Conservation (phyloP, 2,888 invertebrate genomes). For the Tachina lurida region DNA sequence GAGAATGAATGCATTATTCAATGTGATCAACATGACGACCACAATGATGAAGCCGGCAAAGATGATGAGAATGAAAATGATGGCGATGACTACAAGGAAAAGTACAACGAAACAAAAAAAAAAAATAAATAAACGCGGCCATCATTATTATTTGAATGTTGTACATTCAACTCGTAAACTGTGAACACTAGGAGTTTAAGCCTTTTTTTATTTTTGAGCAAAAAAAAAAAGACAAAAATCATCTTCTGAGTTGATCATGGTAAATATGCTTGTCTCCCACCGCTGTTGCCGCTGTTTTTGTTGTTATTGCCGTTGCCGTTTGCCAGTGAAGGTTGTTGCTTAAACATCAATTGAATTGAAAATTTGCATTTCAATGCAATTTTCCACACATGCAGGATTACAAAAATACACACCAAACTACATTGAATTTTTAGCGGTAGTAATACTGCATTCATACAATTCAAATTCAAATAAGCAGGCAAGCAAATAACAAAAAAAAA, state of each 20-base stretch:
- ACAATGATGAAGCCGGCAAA: constrained; percentile 70
- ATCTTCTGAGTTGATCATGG: constrained; percentile 56
- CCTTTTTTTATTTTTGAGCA: background rate
- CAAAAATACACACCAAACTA: constrained; percentile 67
- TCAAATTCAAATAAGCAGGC: constrained; percentile 57
- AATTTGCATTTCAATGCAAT: constrained; percentile 82
- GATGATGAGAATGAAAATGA: constrained; percentile 69
- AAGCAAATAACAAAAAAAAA: constrained; percentile 4
- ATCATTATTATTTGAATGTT: constrained; percentile 71
- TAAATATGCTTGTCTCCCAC: constrained; percentile 58
- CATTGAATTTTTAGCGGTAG: constrained; percentile 76
- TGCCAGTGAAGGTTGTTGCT: constrained; percentile 54
- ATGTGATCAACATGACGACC: constrained; percentile 72
- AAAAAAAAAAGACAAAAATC: constrained; percentile 28
- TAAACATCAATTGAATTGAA: constrained; percentile 78
- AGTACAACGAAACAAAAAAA: constrained; percentile 31
- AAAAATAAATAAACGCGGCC: constrained; percentile 52
- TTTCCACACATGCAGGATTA: constrained; percentile 81
- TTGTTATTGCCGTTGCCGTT: constrained; percentile 60
- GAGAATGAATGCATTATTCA: constrained; percentile 71
- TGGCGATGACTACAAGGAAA: constrained; percentile 68
- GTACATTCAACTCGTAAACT: constrained; percentile 56
- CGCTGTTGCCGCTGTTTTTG: constrained; percentile 24
- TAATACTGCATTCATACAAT: constrained; percentile 72
- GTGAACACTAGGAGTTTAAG: constrained; percentile 62